A percentile compares a stretch with the other conserved stretches of the same genome.
Evolutionary conservation across 2,888 invertebrate genomes (phyloP).

Genomic region (Monochamus alternatus): DNA sequence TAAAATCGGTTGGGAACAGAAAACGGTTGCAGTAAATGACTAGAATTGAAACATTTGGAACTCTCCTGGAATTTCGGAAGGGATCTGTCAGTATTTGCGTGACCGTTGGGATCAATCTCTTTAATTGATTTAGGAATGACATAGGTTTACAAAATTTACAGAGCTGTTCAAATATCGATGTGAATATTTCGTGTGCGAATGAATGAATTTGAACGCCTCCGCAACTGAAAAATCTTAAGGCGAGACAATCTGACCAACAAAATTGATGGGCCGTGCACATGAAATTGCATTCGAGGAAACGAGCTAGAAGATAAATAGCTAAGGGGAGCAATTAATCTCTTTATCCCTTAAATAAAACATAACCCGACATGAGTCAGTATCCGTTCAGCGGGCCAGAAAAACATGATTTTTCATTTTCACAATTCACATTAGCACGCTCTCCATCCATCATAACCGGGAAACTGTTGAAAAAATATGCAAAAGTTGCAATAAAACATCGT

Average conservation of each 20-base stretch:
- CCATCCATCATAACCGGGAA: constrained; percentile 7
- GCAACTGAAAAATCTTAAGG: no score
- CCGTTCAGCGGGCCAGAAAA: constrained; percentile 17
- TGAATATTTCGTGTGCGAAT: no score
- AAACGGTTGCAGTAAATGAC: not conserved
- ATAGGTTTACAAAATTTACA: not conserved
- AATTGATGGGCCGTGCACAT: not conserved
- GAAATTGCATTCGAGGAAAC: constrained; percentile 1
- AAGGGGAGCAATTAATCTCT: constrained; percentile 11
- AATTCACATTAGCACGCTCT: not conserved
- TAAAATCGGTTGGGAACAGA: constrained; percentile 18
- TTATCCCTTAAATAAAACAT: constrained; percentile 27
- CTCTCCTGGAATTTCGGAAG: constrained; percentile 22
- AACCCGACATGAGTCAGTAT: constrained; percentile 16
- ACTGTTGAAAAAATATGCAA: constrained; percentile 21
- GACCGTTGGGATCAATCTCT: constrained; percentile 20
- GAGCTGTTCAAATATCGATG: no score
- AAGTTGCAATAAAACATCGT: constrained; percentile 15
- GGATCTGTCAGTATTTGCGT: constrained; percentile 26
- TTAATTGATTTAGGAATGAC: constrained; percentile 23
- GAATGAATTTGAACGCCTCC: no score
- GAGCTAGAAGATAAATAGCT: not conserved
- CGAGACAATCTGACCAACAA: no score
- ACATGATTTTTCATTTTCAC: constrained; percentile 27
- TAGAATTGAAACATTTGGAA: constrained; percentile 32